phyloP scores from a whole-genome alignment of 1,140 invertebrate species.

The Drosophila arawakana region DNA sequence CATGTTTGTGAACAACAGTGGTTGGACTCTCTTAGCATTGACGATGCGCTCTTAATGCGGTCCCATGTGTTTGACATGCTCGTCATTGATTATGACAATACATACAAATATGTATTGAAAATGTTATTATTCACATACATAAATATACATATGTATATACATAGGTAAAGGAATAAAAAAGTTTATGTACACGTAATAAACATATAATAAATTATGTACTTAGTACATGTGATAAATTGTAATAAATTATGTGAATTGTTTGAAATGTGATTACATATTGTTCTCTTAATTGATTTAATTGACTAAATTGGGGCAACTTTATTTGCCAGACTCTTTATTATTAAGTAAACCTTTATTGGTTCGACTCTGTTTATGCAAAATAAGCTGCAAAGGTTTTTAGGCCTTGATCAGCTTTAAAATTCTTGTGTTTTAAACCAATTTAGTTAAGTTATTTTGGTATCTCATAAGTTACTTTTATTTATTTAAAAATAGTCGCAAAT shows the following conservation, averaged over 20 bases:
- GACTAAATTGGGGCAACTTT: neutral
- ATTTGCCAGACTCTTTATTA: too few species aligned
- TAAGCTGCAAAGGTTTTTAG: too few species aligned
- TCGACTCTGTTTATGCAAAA: too few species aligned
- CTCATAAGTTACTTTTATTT: conserved; percentile 1
- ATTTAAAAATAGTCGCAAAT: conserved; percentile 18
- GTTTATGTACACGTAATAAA: conserved; percentile 1
- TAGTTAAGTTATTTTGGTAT: neutral
- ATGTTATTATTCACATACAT: conserved; percentile 5
- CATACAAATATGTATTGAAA: conserved; percentile 5
- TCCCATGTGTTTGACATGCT: conserved; percentile 40
- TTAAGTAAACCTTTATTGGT: too few species aligned
- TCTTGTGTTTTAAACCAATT: too few species aligned
- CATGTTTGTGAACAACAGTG: conserved; percentile 1
- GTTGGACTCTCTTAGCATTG: conserved; percentile 3
- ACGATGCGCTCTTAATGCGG: conserved; percentile 19
- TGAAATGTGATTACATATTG: conserved; percentile 1
- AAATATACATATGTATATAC: conserved; percentile 2
- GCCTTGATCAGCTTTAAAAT: too few species aligned
- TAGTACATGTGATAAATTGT: neutral
- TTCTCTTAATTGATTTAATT: neutral
- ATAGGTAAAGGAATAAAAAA: conserved; percentile 1
- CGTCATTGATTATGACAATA: conserved; percentile 49
- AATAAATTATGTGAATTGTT: conserved; percentile 3
- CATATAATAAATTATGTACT: neutral